Evolutionary conservation across 2,888 invertebrate genomes (phyloP).

Genomic region (Acanthoscelides obtectus): DNA sequence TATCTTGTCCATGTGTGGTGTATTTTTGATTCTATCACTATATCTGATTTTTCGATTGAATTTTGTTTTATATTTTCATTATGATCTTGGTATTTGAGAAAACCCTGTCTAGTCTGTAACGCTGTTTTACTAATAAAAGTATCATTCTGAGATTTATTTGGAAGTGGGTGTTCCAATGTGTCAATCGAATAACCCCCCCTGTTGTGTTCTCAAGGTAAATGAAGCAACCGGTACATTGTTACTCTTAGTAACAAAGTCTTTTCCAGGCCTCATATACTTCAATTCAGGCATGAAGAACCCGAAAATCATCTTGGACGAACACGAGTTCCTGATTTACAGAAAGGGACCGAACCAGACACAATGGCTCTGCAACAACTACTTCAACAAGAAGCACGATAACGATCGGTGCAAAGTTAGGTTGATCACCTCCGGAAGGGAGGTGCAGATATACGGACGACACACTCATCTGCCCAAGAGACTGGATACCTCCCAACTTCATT

Average conservation of each 20-base stretch:
- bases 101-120: no score
- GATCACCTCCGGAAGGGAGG: conserved; percentile 26
- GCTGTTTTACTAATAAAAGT: no score
- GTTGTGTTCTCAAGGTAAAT: no score
- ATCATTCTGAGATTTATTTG: no score
- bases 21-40: no score
- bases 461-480: conserved; percentile 23
- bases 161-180: no score
- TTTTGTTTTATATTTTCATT: no score
- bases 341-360: conserved; percentile 25
- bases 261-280: conserved; percentile 27
- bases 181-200: no score
- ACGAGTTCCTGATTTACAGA: conserved; percentile 27
- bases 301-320: conserved; percentile 30
- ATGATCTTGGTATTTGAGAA: no score
- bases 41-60: no score
- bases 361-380: conserved; percentile 31
- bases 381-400: conserved; percentile 15
- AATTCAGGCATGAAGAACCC: conserved; percentile 32
- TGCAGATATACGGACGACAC: conserved; percentile 22
- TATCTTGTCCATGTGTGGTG: no score
- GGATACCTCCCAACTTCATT: conserved; percentile 24
- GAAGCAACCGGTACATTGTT: no score
- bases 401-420: conserved; percentile 28
- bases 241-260: conserved; percentile 3